Percentiles rank a stretch among this genome's conserved stretches.
Evolutionary conservation across 2,888 invertebrate species (phyloP).

Genomic region (Dolichopus griseipennis): DNA sequence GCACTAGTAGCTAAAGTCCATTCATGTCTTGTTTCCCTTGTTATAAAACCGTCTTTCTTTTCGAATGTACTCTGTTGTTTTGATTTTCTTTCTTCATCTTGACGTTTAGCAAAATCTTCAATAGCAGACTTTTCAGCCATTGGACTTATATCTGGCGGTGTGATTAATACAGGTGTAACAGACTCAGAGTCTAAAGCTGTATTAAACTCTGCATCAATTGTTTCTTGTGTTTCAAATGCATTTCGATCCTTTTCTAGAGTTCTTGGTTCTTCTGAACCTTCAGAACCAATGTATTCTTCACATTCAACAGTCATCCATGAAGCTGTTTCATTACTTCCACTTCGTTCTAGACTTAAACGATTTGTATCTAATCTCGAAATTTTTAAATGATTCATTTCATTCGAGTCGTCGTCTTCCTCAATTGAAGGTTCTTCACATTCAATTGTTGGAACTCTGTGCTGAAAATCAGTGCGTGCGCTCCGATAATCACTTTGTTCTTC

Average conservation of each 20-base stretch:
- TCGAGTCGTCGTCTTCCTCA: slow-evolving; percentile 37
- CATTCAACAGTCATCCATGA: slow-evolving; percentile 61
- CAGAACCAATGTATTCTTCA: slow-evolving; percentile 57
- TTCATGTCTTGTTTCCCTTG: slow-evolving; percentile 49
- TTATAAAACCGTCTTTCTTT: slow-evolving; percentile 52
- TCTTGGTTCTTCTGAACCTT: slow-evolving; percentile 50
- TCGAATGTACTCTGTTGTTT: slow-evolving; percentile 56
- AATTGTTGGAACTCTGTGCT: slow-evolving; percentile 42
- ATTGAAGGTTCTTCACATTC: slow-evolving; percentile 43
- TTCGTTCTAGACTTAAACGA: slow-evolving; percentile 44
- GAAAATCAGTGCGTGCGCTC: slow-evolving; percentile 30
- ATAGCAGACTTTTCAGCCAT: slow-evolving; percentile 46
- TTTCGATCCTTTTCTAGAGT: slow-evolving; percentile 40
- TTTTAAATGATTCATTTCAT: slow-evolving; percentile 36
- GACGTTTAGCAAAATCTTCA: slow-evolving; percentile 34
- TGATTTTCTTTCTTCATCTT: slow-evolving; percentile 25
- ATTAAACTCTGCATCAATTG: slow-evolving; percentile 49
- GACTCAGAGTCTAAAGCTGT: slow-evolving; percentile 43
- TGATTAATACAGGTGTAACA: slow-evolving; percentile 48
- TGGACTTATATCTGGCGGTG: slow-evolving; percentile 55
- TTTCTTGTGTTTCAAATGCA: slow-evolving; percentile 48
- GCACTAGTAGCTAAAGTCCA: slow-evolving; percentile 44
- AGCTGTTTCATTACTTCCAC: slow-evolving; percentile 58
- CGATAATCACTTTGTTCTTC: slow-evolving; percentile 32
- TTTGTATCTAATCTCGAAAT: slow-evolving; percentile 34